Evolutionary conservation across 2,797 vertebrate genomes (phyloP).

Genomic region (Melanotaenia boesemani): DNA sequence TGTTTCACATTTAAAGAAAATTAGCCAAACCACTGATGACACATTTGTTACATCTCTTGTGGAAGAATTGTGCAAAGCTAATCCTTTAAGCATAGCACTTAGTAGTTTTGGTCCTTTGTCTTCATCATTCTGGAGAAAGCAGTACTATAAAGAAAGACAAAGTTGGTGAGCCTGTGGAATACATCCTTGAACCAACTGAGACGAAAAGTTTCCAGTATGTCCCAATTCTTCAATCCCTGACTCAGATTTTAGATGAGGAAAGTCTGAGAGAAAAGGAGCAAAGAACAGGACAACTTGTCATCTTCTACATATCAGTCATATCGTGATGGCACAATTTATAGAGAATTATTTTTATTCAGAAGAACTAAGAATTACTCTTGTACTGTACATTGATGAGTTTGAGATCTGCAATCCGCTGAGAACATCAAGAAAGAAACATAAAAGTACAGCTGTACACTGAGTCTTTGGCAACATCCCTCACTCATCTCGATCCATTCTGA

Average conservation of each 20-base stretch:
- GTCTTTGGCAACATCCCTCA: constrained; percentile 23
- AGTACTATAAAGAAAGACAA: constrained; percentile 6
- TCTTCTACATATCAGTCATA: neutral
- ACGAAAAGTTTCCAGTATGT: constrained; percentile 1
- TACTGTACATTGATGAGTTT: too few relatives aligned
- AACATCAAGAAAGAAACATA: constrained; percentile 43
- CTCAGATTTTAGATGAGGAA: constrained; percentile 3
- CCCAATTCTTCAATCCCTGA: neutral
- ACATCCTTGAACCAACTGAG: neutral
- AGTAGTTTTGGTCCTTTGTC: constrained; percentile 1
- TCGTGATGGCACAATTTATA: neutral
- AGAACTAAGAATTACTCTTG: constrained; percentile 12
- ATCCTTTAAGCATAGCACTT: neutral
- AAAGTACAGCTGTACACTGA: constrained; percentile 45
- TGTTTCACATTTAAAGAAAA: constrained; percentile 8
- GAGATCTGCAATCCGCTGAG: constrained; percentile 37
- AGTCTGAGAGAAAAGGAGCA: neutral
- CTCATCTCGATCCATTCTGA: constrained; percentile 22
- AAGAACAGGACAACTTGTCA: neutral
- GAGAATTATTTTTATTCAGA: constrained; percentile 5
- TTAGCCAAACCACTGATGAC: neutral
- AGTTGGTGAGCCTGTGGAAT: constrained; percentile 6
- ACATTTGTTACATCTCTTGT: neutral
- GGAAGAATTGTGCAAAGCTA: constrained; percentile 1
- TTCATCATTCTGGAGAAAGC: neutral